phyloP scores from a whole-genome alignment of 2,113 vertebrate genomes.

The Macquaria ambigua region DNA sequence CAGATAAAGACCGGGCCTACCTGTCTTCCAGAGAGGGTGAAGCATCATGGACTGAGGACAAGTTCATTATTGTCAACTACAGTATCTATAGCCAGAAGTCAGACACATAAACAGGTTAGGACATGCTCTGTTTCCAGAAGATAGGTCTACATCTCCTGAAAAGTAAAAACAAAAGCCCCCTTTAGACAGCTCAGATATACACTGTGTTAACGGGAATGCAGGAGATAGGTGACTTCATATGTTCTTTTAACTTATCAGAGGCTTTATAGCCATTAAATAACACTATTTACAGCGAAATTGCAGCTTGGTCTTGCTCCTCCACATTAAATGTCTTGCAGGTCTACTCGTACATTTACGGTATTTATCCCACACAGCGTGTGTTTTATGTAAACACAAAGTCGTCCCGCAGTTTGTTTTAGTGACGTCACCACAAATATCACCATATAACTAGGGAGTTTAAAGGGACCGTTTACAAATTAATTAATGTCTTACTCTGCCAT shows the following conservation, averaged over 20 bases:
- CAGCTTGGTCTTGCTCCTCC: neutral
- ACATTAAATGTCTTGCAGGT: neutral
- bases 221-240: neutral
- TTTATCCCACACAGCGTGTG: too few species aligned
- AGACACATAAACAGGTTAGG: too few species aligned
- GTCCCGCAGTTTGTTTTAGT: too few species aligned
- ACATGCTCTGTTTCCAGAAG: too few species aligned
- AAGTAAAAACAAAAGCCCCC: too few species aligned
- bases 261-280: neutral
- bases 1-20: neutral
- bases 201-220: neutral
- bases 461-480: neutral
- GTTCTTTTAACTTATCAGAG: neutral
- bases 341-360: neutral
- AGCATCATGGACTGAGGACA: neutral
- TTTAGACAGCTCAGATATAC: neutral
- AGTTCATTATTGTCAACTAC: neutral
- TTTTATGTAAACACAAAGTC: neutral
- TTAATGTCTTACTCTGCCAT: too few species aligned
- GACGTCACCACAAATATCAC: neutral
- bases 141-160: neutral
- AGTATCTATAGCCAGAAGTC: neutral
- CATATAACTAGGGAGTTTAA: neutral
- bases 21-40: neutral
- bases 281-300: neutral